These are phyloP conservation scores for Oligia fasciuncula DNA, from an alignment of 2,888 invertebrate species.

Conservation along the genomic window DNA sequence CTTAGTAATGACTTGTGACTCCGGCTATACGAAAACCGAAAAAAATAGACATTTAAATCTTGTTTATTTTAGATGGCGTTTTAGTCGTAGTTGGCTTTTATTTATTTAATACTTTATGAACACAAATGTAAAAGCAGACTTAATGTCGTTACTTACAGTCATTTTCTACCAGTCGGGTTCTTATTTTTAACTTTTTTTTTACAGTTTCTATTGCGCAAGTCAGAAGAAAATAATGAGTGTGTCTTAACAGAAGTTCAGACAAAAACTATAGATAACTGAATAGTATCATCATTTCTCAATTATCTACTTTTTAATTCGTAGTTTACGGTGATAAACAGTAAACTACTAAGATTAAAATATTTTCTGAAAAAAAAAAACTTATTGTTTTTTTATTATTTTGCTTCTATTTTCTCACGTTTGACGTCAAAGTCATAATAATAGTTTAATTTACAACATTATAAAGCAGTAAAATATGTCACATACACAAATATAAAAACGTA, in stretches of 20 bases:
- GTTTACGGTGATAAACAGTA: slow-evolving; percentile 17
- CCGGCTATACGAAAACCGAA: background rate
- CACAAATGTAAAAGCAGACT: too few relatives aligned
- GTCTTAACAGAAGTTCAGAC: background rate
- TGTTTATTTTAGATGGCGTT: too few relatives aligned
- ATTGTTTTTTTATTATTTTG: slow-evolving; percentile 26
- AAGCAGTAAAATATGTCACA: slow-evolving; percentile 60
- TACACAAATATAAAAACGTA: slow-evolving; percentile 46
- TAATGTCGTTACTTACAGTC: too few relatives aligned
- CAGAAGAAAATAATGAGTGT: background rate
- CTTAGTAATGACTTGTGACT: background rate
- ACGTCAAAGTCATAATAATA: slow-evolving; percentile 63
- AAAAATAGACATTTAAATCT: background rate
- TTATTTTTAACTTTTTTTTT: background rate
- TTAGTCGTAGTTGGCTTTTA: too few relatives aligned
- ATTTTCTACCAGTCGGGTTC: too few relatives aligned
- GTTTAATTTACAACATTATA: slow-evolving; percentile 58
- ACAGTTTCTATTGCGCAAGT: background rate
- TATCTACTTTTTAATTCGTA: slow-evolving; percentile 10
- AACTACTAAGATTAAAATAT: slow-evolving; percentile 28
- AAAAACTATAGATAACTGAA: background rate
- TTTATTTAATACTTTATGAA: too few relatives aligned
- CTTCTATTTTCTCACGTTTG: slow-evolving; percentile 54
- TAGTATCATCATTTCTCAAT: background rate
- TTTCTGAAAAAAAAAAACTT: slow-evolving; percentile 1